Evolutionary conservation across 2,797 vertebrate genomes (phyloP).

Genomic region (Todus mexicanus): DNA sequence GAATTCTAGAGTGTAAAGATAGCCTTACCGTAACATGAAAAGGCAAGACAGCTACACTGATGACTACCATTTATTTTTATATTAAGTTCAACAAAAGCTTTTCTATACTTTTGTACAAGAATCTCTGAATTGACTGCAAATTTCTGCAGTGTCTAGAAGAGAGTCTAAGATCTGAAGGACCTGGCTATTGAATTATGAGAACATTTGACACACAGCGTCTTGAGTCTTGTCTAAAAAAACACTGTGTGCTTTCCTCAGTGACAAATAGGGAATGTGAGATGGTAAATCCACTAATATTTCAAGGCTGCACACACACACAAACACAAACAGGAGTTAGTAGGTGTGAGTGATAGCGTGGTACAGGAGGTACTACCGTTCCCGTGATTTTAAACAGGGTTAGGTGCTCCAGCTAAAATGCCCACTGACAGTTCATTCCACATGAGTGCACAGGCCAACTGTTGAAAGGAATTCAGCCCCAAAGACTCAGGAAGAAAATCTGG

Average conservation of each 20-base stretch:
- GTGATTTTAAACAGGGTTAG: background rate
- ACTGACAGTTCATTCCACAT: background rate
- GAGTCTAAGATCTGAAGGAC: background rate
- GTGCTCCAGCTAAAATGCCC: background rate
- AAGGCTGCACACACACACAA: background rate
- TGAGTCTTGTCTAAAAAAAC: background rate
- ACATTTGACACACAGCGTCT: background rate
- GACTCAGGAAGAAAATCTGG: background rate
- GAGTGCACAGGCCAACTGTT: background rate
- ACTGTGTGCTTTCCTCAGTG: background rate
- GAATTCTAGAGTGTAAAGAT: background rate
- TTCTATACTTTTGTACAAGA: background rate
- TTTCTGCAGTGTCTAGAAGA: background rate
- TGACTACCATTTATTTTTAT: background rate
- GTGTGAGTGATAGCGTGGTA: background rate
- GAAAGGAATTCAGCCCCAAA: background rate
- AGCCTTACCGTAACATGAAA: background rate
- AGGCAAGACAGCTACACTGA: background rate
- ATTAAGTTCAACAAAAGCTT: conserved; percentile 1
- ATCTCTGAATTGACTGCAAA: background rate
- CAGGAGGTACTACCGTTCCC: background rate
- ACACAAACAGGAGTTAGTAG: background rate
- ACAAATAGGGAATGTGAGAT: background rate
- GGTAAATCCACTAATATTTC: background rate
- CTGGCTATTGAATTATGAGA: background rate